Evolutionary conservation across 2,797 vertebrate species (phyloP).

Genomic region (Lepus oiostolus): DNA sequence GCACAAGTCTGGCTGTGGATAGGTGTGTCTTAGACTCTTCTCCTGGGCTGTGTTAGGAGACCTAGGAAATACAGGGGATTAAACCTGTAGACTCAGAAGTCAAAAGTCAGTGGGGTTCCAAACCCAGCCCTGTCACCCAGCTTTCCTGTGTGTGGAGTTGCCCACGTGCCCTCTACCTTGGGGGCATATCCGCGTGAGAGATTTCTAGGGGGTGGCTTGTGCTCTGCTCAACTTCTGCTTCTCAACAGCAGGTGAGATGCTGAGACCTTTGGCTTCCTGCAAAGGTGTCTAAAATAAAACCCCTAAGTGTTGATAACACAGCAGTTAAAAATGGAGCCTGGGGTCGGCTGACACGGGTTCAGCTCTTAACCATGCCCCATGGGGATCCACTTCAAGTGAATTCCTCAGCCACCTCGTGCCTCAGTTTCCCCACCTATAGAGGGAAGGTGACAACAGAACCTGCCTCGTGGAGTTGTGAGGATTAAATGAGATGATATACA

Average conservation of each 20-base stretch:
- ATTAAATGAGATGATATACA: background rate
- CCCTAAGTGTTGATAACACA: background rate
- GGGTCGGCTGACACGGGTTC: background rate
- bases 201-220: background rate
- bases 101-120: background rate
- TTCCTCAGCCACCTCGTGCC: background rate
- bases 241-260: background rate
- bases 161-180: background rate
- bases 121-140: background rate
- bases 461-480: background rate
- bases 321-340: background rate
- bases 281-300: constrained; percentile 54
- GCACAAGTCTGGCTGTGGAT: background rate
- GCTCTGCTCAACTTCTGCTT: background rate
- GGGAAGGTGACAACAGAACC: background rate
- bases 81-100: background rate
- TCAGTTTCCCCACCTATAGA: constrained; percentile 7
- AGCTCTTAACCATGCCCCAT: background rate
- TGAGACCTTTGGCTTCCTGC: background rate
- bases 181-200: background rate
- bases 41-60: background rate
- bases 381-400: background rate
- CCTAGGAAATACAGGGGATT: background rate
- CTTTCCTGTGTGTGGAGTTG: background rate
- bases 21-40: background rate